Conservation (phyloP, 2,888 invertebrate genomes). For the Callyntrura guangdongensis region DNA sequence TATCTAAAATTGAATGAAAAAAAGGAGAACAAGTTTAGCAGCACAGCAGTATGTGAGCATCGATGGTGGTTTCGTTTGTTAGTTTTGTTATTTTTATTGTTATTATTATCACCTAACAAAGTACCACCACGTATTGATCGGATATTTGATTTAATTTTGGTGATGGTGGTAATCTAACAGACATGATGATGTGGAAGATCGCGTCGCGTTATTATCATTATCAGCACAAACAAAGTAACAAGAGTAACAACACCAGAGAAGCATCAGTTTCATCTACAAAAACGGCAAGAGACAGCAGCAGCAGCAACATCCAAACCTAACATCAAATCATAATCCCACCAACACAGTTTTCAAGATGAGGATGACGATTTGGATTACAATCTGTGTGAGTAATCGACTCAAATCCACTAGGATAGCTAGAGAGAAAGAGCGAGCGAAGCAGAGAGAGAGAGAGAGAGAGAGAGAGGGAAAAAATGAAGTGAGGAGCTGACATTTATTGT, state of each 20-base stretch:
- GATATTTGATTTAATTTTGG: constrained; percentile 73
- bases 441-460: not conserved
- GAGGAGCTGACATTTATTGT: constrained; percentile 78
- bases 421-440: not conserved
- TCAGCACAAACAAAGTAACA: constrained; percentile 21
- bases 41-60: too few relatives aligned
- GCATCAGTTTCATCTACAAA: constrained; percentile 10
- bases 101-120: constrained; percentile 50
- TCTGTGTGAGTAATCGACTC: not conserved
- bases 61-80: not conserved
- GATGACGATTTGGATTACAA: not conserved
- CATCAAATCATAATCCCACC: constrained; percentile 39
- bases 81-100: constrained; percentile 21
- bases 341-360: constrained; percentile 8
- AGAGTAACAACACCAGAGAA: not conserved
- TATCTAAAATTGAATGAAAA: not conserved
- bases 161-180: constrained; percentile 52
- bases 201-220: constrained; percentile 42
- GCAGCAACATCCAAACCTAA: not conserved
- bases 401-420: not conserved
- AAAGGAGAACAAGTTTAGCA: not conserved
- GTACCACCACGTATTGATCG: constrained; percentile 53
- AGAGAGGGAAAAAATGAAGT: constrained; percentile 67
- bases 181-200: constrained; percentile 33
- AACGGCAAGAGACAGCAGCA: not conserved